Conservation (phyloP, 2,797 vertebrate species). For the Ptychobarbus kaznakovi region DNA sequence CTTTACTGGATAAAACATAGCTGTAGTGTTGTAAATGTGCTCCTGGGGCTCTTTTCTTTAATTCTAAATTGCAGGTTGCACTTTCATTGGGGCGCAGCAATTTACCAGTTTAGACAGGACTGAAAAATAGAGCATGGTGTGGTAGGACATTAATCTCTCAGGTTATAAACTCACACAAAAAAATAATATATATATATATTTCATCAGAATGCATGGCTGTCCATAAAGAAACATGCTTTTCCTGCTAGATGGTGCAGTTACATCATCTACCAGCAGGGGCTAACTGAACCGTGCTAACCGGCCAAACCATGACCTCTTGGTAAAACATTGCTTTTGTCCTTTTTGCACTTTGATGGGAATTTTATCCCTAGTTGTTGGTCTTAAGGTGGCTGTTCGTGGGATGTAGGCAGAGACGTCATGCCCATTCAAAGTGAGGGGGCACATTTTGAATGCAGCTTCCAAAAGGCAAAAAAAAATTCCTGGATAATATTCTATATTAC, state of each 20-base stretch:
- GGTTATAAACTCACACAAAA: not conserved
- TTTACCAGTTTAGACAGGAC: slow-evolving; percentile 25
- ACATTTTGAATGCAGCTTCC: no score
- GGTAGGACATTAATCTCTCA: not conserved
- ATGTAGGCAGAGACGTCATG: not conserved
- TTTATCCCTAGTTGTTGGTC: not conserved
- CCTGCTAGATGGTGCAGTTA: not conserved
- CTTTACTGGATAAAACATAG: slow-evolving; percentile 25
- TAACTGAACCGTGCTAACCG: not conserved
- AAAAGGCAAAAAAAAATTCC: no score
- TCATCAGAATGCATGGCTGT: not conserved
- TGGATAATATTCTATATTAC: no score
- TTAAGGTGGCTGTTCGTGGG: not conserved
- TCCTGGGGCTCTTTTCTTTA: slow-evolving; percentile 6
- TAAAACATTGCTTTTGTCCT: not conserved
- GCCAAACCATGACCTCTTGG: not conserved
- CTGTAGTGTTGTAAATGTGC: slow-evolving; percentile 16
- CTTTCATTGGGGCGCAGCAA: not conserved
- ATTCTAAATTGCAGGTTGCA: slow-evolving; percentile 19
- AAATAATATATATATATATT: not conserved
- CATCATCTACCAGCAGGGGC: not conserved
- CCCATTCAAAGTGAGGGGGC: no score
- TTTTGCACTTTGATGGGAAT: not conserved
- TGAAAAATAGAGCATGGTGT: slow-evolving; percentile 4
- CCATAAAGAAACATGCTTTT: not conserved